Evolutionary conservation across 2,797 vertebrate genomes (phyloP).

Genomic region (Rousettus madagascariensis): DNA sequence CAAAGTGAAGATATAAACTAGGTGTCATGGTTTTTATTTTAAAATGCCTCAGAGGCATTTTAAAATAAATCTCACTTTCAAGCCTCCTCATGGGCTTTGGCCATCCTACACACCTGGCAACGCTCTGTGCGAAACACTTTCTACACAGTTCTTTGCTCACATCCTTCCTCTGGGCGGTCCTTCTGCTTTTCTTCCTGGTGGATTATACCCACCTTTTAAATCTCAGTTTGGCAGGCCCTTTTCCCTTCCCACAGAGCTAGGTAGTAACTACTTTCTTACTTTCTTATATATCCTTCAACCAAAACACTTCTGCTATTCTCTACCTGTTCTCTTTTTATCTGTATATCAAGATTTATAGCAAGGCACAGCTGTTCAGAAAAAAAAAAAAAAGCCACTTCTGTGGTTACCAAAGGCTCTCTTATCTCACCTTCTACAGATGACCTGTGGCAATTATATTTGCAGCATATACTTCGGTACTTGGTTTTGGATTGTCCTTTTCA

Average conservation of each 20-base stretch:
- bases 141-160: not conserved
- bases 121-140: not conserved
- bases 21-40: not conserved
- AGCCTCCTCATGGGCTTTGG: not conserved
- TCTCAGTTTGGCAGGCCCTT: not conserved
- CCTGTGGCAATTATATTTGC: not conserved
- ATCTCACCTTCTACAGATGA: not conserved
- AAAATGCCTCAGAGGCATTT: not conserved
- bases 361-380: not conserved
- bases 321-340: not conserved
- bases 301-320: not conserved
- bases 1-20: not conserved
- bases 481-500: not conserved
- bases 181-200: not conserved
- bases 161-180: not conserved
- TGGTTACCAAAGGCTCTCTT: not conserved
- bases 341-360: not conserved
- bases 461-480: not conserved
- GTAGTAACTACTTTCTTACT: not conserved
- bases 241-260: not conserved
- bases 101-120: not conserved
- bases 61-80: not conserved
- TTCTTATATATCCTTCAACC: not conserved
- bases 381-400: not conserved
- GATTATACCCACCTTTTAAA: not conserved